Evolutionary conservation across 1,140 invertebrate genomes (phyloP), one percentile per base, ranked within the genome.

Genomic region (Neodiprion virginianus): DNA sequence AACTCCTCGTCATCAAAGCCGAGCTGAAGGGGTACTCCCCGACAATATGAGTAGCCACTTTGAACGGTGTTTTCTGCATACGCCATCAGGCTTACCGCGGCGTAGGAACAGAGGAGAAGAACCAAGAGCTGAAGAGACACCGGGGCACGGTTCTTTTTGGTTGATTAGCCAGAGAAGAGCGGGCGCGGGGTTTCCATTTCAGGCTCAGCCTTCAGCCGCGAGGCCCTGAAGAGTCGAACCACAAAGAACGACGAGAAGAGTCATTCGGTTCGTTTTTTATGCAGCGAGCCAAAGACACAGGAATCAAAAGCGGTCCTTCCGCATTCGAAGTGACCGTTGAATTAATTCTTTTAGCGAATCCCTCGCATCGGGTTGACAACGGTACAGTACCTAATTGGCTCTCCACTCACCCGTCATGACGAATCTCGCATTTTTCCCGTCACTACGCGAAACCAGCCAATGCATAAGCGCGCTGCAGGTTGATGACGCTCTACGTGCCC

Each of bases 1-100:
- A 85, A 81, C 79, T 74, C 74, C 74, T 82, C 79, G 80, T 80
- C 80, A 75, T 83, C 84, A 85, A 85, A 85, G 83, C 74, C 76
- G 73, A 67, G 79, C 82, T 84, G 11, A 47, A 75, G 23, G n/a
- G 69, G 69, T 28, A 50, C 21, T 17, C 66, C 23, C 8, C 10
- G 72, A 83, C 79, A 84, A 84, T 53, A 53, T 81, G 80, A 83
- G 83, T 82, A 78, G 81, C 72, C 79, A 83, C 83, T 83, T 82
- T 78, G 71, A 75, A 53, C 74, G 67, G 82, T 82, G 79, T 82
- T 82, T 84, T 83, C 79, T 83, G 82, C 83, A 83, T 82, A 84
- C 82, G 80, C 78, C 79, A 83, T 83, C 79, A 79, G 75, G 71
- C 53, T 48, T 71, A 69, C 72, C 69, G 67, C n/a, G n/a, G 48